Base-by-base conservation (phyloP, 2,113 vertebrate species). In the Myrmecophaga tridactyla region DNA sequence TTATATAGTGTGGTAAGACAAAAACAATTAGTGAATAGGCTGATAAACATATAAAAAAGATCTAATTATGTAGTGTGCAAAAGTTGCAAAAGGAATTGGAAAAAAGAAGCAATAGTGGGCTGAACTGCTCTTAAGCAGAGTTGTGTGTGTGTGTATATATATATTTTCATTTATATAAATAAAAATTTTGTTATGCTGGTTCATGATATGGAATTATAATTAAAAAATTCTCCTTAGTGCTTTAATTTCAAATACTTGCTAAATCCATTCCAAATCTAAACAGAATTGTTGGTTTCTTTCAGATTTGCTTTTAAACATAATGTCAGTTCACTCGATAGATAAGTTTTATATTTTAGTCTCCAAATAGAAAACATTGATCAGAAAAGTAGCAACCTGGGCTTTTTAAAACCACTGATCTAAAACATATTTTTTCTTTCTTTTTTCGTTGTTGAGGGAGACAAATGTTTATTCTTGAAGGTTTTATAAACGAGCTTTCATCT, bases 221-320 rank as follows among this genome's bases (percentile, higher is more conserved):
- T 92, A 85, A 90, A 43, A 18, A 51, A 6, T 75, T 94, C 78
- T 95, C 9, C 18, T 70, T 96, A 63, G 36, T 67, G 58, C 80
- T 89, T 96, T 92, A 95, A 95, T 93, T 93, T 94, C 86, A 95
- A 92, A 48, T 15, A 15, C 86, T 65, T 96, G 51, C 29, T 84
- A 48, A 86, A 46, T 39, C 62, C 18, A 65, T 95, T 75, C 29
- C 41, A 88, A 51, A 72, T 93, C 23, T 69, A 89, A 88, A 85
- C 31, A 83, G 17, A 87, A 89, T 53, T 85, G 29, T 93, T 88
- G 36, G 5, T 67, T 96, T 83, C 86, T 83, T 92, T 93, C 53
- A 90, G 34, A 86, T 85, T 85, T 93, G 36, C 39, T 96, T 95
- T 89, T 89, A 94, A 89, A 69, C 36, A 41, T 83, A 70, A 41